Evolutionary conservation across 2,888 invertebrate genomes (phyloP).

Genomic region (Phortica magna): DNA sequence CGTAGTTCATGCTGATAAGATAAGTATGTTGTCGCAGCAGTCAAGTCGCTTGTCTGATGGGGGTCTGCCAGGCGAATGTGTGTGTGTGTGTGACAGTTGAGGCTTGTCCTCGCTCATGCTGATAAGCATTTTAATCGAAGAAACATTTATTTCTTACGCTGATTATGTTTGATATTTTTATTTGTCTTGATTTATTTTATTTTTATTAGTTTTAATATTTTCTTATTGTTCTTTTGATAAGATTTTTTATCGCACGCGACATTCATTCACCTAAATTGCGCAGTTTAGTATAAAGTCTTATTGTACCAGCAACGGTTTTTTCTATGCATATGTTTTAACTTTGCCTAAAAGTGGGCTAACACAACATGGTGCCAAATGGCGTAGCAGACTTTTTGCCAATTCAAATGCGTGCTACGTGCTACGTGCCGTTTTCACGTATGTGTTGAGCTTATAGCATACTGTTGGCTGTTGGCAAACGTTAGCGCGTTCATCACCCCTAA

Average conservation of each 20-base stretch:
- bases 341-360: background rate
- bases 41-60: constrained; percentile 12
- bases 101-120: constrained; percentile 1
- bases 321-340: background rate
- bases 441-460: background rate
- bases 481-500: background rate
- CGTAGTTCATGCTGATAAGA: background rate
- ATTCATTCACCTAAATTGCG: background rate
- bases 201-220: background rate
- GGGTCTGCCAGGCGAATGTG: background rate
- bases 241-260: background rate
- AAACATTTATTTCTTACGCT: constrained; percentile 4
- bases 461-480: background rate
- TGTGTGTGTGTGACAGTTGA: no score
- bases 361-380: background rate
- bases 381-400: background rate
- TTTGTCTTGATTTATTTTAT: background rate
- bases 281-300: background rate
- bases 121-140: background rate
- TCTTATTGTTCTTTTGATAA: background rate
- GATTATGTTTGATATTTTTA: background rate
- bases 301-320: background rate
- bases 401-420: background rate
- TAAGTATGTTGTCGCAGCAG: background rate
- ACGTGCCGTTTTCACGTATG: background rate